Conservation (phyloP, 2,797 vertebrate genomes). For the Merluccius polli region DNA sequence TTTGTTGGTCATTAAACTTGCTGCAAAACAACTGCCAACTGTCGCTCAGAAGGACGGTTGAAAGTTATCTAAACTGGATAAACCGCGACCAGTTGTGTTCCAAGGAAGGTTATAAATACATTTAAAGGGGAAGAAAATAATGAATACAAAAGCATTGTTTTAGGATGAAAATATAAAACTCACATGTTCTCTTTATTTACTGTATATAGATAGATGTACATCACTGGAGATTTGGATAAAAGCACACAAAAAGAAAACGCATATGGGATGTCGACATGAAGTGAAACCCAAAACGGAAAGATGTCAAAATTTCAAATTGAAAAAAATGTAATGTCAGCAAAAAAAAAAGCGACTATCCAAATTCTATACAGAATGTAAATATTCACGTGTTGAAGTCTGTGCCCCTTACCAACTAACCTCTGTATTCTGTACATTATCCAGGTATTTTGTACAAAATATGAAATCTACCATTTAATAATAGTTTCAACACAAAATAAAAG, state of each 20-base stretch:
- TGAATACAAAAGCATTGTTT: constrained; percentile 14
- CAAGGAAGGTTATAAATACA: neutral
- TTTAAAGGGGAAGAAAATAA: neutral
- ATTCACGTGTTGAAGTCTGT: constrained; percentile 81
- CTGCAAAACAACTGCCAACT: no score
- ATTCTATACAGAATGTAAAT: constrained; percentile 76
- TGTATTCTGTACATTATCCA: constrained; percentile 86
- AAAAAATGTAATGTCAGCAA: constrained; percentile 51
- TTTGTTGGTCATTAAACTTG: no score
- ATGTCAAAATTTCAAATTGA: constrained; percentile 80
- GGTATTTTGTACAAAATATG: constrained; percentile 96
- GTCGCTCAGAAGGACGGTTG: no score
- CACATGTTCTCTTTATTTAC: constrained; percentile 94
- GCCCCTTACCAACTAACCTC: constrained; percentile 86
- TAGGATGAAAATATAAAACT: constrained; percentile 90
- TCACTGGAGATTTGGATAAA: constrained; percentile 87
- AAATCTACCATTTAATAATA: constrained; percentile 80
- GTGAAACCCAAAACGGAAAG: constrained; percentile 78
- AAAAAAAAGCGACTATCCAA: constrained; percentile 63
- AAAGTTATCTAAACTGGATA: neutral
- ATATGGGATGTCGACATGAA: constrained; percentile 79
- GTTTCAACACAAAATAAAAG: constrained; percentile 92
- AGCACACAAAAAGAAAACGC: constrained; percentile 85
- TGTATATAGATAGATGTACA: constrained; percentile 88
- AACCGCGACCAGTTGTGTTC: neutral